phyloP scores from a whole-genome alignment of 2,797 vertebrate species.

The Acridotheres tristis region DNA sequence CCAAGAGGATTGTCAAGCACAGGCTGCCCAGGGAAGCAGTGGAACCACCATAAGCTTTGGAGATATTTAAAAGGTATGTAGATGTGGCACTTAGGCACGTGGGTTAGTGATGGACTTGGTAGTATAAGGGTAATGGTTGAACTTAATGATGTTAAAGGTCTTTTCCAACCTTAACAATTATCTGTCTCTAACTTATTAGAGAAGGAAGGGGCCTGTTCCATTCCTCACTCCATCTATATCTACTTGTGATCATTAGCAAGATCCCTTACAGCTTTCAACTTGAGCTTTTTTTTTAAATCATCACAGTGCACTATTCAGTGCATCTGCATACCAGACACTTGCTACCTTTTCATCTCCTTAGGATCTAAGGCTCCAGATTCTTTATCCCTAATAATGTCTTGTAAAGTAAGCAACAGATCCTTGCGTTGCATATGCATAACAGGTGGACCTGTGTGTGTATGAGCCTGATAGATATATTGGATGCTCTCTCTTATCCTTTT shows the following conservation, averaged over 20 bases:
- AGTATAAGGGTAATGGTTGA: neutral
- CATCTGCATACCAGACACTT: neutral
- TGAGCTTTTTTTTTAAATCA: neutral
- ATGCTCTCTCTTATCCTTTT: neutral
- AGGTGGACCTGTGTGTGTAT: neutral
- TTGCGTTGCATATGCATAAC: neutral
- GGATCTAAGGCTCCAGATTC: neutral
- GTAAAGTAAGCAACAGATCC: neutral
- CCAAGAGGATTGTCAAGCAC: fast-evolving
- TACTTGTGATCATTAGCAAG: neutral
- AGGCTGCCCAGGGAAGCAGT: neutral
- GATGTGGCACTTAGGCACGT: fast-evolving
- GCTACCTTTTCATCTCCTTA: neutral
- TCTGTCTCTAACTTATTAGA: neutral
- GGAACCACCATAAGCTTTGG: neutral
- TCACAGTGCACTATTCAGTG: neutral
- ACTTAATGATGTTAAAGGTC: neutral
- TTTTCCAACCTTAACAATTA: neutral
- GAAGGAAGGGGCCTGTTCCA: neutral
- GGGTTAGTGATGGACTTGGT: neutral
- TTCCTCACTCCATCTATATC: neutral
- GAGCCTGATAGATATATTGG: neutral
- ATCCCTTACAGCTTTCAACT: neutral
- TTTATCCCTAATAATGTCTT: neutral
- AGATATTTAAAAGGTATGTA: neutral